Evolutionary conservation across 2,113 vertebrate genomes (phyloP).

Genomic region (Megaleporinus macrocephalus): DNA sequence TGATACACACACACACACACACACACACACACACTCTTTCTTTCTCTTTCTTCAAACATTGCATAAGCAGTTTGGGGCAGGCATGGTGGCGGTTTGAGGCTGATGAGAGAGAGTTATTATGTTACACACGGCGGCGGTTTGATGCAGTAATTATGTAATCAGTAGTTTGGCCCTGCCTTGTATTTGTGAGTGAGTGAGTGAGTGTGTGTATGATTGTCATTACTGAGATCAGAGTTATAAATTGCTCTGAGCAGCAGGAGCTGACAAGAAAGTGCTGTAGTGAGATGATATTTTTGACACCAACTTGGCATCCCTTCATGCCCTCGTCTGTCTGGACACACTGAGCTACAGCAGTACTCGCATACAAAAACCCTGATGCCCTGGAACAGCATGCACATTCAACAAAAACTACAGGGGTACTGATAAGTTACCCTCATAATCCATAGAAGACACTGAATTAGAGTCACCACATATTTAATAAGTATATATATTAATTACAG

Average conservation of each 20-base stretch:
- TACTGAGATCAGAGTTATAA: slow-evolving; percentile 65
- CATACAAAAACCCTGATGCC: no score
- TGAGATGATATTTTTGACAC: slow-evolving; percentile 59
- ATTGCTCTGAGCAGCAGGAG: slow-evolving; percentile 53
- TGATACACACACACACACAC: slow-evolving; percentile 3
- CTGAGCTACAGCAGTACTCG: no score
- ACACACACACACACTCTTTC: slow-evolving; percentile 6
- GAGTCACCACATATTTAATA: no score
- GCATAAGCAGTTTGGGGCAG: slow-evolving; percentile 64
- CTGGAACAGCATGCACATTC: no score
- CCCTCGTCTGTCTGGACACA: background rate
- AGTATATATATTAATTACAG: no score
- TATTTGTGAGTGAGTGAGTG: slow-evolving; percentile 49
- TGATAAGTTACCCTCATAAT: no score
- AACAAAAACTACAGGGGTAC: no score
- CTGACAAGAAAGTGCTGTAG: slow-evolving; percentile 16
- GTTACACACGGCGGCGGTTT: slow-evolving; percentile 69
- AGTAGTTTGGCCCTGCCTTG: slow-evolving; percentile 60
- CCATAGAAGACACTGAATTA: no score
- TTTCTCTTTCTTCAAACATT: slow-evolving; percentile 61
- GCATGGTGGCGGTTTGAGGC: slow-evolving; percentile 65
- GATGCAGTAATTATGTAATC: slow-evolving; percentile 74
- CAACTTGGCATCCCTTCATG: slow-evolving; percentile 60
- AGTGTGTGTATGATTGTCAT: slow-evolving; percentile 63
- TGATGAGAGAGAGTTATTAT: slow-evolving; percentile 74